Evolutionary conservation across 2,113 vertebrate genomes (phyloP).

Genomic region (Pipa parva): DNA sequence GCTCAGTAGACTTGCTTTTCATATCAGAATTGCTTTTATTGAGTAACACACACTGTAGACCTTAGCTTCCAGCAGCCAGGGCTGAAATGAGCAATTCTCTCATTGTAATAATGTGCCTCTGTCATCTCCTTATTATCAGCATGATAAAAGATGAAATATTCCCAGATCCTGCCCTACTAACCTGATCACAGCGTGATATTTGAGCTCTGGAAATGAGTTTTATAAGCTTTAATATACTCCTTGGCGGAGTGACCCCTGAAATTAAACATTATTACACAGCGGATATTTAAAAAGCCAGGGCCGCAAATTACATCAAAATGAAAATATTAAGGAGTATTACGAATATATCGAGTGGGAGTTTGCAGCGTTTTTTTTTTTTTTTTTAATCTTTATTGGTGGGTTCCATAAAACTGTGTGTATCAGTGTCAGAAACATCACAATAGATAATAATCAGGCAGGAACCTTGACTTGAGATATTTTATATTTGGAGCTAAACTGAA

Average conservation of each 20-base stretch:
- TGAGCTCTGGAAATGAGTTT: constrained; percentile 99
- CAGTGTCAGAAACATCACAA: constrained; percentile 81
- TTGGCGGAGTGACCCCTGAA: constrained; percentile 99
- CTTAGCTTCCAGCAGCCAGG: constrained; percentile 86
- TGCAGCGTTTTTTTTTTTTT: constrained; percentile 51
- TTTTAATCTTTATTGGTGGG: constrained; percentile 45
- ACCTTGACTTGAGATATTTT: constrained; percentile 76
- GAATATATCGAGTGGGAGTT: constrained; percentile 91
- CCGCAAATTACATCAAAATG: constrained; percentile 99
- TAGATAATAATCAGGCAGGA: constrained; percentile 87
- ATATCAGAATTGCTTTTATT: constrained; percentile 97
- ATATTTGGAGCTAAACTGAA: constrained; percentile 83
- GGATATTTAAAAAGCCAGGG: constrained; percentile 99
- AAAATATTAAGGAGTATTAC: constrained; percentile 99
- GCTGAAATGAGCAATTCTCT: constrained; percentile 99
- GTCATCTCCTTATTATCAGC: constrained; percentile 99
- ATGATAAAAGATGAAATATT: constrained; percentile 99
- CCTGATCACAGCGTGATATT: constrained; percentile 99
- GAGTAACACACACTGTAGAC: constrained; percentile 79
- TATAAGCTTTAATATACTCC: constrained; percentile 99
- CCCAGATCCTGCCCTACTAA: constrained; percentile 99
- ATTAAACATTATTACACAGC: constrained; percentile 99
- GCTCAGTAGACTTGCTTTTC: constrained; percentile 92
- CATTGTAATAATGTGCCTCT: constrained; percentile 99
- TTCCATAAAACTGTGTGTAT: constrained; percentile 68